Conservation (phyloP, 2,888 invertebrate species). For the Dynastes hyllus region DNA sequence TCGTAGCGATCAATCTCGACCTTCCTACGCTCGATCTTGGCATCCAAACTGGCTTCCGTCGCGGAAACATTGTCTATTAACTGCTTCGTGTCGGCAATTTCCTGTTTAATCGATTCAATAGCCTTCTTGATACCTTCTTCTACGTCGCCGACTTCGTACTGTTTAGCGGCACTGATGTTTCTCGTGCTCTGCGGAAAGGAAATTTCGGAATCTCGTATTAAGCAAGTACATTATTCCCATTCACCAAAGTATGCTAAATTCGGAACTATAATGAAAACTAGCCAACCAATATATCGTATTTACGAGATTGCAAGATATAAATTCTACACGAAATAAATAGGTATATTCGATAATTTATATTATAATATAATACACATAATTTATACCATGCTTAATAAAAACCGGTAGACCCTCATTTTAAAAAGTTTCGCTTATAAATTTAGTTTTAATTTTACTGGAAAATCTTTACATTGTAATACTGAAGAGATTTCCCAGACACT, state of each 20-base stretch:
- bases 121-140: constrained; percentile 87
- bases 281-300: not conserved
- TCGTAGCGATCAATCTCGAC: constrained; percentile 94
- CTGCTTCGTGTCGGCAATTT: constrained; percentile 82
- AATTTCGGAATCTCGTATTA: constrained; percentile 13
- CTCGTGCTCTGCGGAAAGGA: constrained; percentile 77
- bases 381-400: too few species aligned
- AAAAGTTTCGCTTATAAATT: too few species aligned
- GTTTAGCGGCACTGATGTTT: constrained; percentile 84
- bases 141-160: constrained; percentile 87
- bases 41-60: constrained; percentile 91
- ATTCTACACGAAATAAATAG: not conserved
- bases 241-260: too few species aligned
- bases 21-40: constrained; percentile 92
- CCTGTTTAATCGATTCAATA: constrained; percentile 79
- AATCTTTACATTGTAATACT: too few species aligned
- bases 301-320: not conserved
- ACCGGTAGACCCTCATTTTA: too few species aligned
- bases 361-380: too few species aligned
- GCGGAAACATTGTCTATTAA: constrained; percentile 90
- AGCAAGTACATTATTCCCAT: not conserved
- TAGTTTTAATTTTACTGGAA: too few species aligned
- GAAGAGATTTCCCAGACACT: too few species aligned
- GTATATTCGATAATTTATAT: too few species aligned
- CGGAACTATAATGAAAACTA: not conserved